Evolutionary conservation across 2,888 invertebrate genomes (phyloP).

Genomic region (Cerastis leucographa): DNA sequence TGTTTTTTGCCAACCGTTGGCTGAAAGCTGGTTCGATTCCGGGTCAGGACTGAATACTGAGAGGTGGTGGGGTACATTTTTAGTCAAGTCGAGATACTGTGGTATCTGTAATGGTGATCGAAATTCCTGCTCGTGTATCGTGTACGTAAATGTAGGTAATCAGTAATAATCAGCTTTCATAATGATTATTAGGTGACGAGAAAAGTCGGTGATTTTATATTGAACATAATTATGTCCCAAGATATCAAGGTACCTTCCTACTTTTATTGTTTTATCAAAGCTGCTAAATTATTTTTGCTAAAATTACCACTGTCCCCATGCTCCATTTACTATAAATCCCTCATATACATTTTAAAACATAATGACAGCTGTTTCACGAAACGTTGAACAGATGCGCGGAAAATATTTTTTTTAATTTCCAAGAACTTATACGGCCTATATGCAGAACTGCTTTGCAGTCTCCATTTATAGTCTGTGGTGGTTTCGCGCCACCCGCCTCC

Average conservation of each 20-base stretch:
- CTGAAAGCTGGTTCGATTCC: slow-evolving; percentile 66
- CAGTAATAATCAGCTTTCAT: not conserved
- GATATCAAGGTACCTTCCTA: not conserved
- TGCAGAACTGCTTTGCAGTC: slow-evolving; percentile 39
- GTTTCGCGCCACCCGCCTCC: slow-evolving; percentile 58
- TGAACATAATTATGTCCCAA: slow-evolving; percentile 2
- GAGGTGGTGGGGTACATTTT: slow-evolving; percentile 45
- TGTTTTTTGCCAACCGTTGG: slow-evolving; percentile 37
- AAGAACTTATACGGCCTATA: slow-evolving; percentile 7
- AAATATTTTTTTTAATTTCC: slow-evolving; percentile 27
- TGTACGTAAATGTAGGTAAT: slow-evolving; percentile 26
- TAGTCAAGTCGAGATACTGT: slow-evolving; percentile 30
- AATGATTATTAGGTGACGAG: slow-evolving; percentile 16
- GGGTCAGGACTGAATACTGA: slow-evolving; percentile 57
- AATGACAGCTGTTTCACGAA: slow-evolving; percentile 7
- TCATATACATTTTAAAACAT: not conserved
- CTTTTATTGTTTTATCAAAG: not conserved
- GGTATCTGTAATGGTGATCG: slow-evolving; percentile 43
- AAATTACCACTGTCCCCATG: not conserved
- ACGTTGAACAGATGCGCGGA: not conserved
- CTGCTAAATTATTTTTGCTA: not conserved
- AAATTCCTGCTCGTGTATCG: slow-evolving; percentile 40
- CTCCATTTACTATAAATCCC: not conserved
- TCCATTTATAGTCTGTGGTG: slow-evolving; percentile 55
- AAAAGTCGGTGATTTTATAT: slow-evolving; percentile 10